These are phyloP conservation scores for Chloroceryle amazona DNA, from an alignment of 2,797 vertebrate species.

Conservation along the genomic window DNA sequence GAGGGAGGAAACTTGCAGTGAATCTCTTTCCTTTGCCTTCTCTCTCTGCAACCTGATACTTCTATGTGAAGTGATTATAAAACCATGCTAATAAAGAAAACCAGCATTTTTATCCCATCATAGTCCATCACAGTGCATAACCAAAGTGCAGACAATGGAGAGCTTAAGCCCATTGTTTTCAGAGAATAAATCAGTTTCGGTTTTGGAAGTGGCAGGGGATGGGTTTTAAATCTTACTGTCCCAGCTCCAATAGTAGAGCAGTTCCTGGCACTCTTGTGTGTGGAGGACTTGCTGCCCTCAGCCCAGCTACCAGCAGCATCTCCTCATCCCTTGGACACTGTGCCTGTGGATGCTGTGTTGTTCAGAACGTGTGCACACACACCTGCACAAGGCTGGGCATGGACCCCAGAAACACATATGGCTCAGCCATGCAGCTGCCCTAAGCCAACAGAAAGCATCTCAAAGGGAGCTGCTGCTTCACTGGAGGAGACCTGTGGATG, in stretches of 20 bases:
- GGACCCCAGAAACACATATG: neutral
- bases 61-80: constrained; percentile 31
- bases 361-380: neutral
- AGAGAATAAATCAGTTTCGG: constrained; percentile 5
- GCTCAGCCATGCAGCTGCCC: neutral
- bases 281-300: neutral
- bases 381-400: neutral
- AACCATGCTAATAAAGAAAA: constrained; percentile 21
- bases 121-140: constrained; percentile 6
- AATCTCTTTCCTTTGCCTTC: neutral
- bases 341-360: neutral
- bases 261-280: neutral
- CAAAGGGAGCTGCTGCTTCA: accelerated
- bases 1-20: neutral
- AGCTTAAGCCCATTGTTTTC: constrained; percentile 33
- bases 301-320: neutral
- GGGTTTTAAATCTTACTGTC: neutral
- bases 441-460: neutral
- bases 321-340: neutral
- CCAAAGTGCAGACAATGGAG: neutral
- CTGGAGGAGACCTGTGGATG: neutral
- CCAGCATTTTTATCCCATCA: neutral
- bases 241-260: neutral
- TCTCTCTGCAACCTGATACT: neutral
- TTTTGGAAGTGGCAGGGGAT: neutral